Evolutionary conservation across 2,888 invertebrate genomes (phyloP), one percentile per base, ranked within the genome.

Genomic region (Acleris sparsana): DNA sequence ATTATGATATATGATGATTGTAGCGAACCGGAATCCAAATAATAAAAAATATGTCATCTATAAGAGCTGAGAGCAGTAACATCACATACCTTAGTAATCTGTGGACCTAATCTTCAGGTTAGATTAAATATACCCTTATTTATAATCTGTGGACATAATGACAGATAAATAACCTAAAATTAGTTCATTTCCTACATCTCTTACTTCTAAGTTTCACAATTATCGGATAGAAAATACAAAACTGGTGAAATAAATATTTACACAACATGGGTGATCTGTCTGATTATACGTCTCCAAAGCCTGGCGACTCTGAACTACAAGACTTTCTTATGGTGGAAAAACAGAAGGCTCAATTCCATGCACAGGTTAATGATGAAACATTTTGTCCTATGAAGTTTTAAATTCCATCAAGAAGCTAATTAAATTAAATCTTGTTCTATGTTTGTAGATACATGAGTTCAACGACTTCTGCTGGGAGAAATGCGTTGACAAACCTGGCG

Each of bases 401-500:
- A 4, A 44, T 46, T 20, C 9, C 7, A 43, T 7, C 13, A 13
- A 13, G 5, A 13, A 18, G 29, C 7, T 43, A 13, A 43, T 6
- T 44, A 39, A 13, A 43, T 6, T 44, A 39, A 51, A 29, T 55
- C 18, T 39, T 53, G 9, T 43, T 13, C 6, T 52, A 53, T 56
- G 22, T 71, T 93, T 93, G 64, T 83, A 98, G 97, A 96, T 99
- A 70, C 97, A 97, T 78, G 97, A 97, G 85, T 96, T 99, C 84
- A 98, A 97, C 77, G 98, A 98, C 79, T 95, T 97, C 72, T 99
- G 99, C 84, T 99, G 99, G 99, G 98, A 99, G 18, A 97, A 97
- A 84, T 99, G 99, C 83, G 94, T 99, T 44, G 98, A 98, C 62
- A 98, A 97, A 80, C 97, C 98, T 5, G 95, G 96, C 44, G 94